These are phyloP conservation scores for Camarhynchus parvulus DNA, from an alignment of 2,113 vertebrate genomes.

Conservation along the genomic window DNA sequence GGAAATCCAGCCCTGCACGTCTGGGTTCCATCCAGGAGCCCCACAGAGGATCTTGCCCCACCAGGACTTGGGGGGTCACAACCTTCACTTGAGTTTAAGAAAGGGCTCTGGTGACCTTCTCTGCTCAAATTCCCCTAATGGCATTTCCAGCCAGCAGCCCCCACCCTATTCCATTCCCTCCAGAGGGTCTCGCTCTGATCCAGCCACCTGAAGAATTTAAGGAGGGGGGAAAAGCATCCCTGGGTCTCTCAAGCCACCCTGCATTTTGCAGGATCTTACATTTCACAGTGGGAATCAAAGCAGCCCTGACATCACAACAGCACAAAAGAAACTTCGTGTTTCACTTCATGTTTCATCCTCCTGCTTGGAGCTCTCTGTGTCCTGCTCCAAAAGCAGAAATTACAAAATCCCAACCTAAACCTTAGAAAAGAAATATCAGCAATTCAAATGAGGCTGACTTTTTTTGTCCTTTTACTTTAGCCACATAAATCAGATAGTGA, in stretches of 20 bases:
- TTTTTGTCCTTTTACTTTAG: neutral
- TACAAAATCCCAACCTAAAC: neutral
- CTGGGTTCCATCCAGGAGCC: neutral
- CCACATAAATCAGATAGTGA: constrained; percentile 27
- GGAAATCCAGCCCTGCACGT: neutral
- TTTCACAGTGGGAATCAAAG: neutral
- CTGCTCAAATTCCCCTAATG: neutral
- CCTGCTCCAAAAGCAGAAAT: neutral
- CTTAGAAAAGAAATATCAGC: neutral
- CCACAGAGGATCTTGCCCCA: neutral
- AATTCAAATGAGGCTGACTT: neutral
- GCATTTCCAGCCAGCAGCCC: neutral
- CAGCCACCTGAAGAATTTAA: neutral
- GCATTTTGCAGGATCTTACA: neutral
- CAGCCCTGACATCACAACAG: neutral
- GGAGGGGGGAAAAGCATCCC: fast-evolving
- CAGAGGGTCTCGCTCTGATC: neutral
- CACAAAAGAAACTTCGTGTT: neutral
- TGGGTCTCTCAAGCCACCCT: neutral
- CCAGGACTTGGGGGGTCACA: neutral
- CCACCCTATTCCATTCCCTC: neutral
- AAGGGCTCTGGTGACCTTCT: neutral
- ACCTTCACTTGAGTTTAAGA: neutral
- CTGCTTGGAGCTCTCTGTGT: neutral
- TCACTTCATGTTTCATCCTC: neutral